phyloP scores from a whole-genome alignment of 2,113 vertebrate species.

The Cettia cetti region DNA sequence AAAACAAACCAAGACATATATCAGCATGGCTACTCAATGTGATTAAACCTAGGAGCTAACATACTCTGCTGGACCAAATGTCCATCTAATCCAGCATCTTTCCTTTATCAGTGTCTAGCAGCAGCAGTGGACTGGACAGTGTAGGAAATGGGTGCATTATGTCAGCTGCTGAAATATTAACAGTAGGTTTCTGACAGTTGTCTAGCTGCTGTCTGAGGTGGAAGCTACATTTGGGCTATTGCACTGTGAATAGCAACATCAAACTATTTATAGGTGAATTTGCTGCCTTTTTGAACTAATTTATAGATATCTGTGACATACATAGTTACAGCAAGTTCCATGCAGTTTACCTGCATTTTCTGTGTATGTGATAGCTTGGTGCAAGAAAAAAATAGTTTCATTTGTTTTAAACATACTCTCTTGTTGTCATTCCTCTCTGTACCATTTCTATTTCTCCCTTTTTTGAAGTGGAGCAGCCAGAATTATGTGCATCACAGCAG shows the following conservation, averaged over 20 bases:
- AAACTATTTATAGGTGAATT: constrained; percentile 44
- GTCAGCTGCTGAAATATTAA: constrained; percentile 33
- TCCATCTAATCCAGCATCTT: constrained; percentile 45
- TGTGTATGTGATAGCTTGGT: background rate
- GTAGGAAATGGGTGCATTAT: constrained; percentile 37
- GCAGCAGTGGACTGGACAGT: constrained; percentile 30
- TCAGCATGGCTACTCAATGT: background rate
- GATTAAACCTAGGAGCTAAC: constrained; percentile 9
- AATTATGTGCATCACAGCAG: background rate
- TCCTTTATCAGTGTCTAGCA: constrained; percentile 37
- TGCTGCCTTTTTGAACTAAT: constrained; percentile 6
- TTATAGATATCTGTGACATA: background rate
- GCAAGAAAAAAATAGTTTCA: background rate
- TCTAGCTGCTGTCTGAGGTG: constrained; percentile 1
- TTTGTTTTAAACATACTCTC: background rate
- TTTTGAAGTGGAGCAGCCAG: background rate
- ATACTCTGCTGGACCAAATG: constrained; percentile 13
- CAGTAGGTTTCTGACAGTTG: constrained; percentile 30
- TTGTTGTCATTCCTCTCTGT: background rate
- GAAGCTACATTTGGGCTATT: constrained; percentile 25
- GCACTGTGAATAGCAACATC: constrained; percentile 20
- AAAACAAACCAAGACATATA: background rate
- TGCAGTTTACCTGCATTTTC: background rate
- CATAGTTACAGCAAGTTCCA: background rate
- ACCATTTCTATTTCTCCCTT: background rate